Base-by-base conservation (phyloP, 2,888 invertebrate species). In the Ischnus inquisitorius region DNA sequence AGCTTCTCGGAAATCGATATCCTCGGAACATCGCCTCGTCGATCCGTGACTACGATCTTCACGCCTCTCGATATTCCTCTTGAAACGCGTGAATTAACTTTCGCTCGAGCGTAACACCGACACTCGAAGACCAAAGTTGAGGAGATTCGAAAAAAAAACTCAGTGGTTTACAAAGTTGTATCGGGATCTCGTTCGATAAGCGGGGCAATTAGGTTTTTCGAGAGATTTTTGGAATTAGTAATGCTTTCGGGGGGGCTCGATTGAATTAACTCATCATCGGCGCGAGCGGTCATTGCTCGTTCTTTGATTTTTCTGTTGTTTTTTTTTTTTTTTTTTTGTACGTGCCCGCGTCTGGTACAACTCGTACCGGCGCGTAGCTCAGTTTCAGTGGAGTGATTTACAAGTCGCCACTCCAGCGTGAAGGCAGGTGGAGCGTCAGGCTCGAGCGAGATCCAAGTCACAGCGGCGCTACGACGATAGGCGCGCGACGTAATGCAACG, bases 341-440 rank as follows among this genome's bases (percentile, higher is more conserved):
- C n/a, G n/a, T n/a, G n/a, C n/a, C 19, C 68, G 16, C 64, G 57
- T 62, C 72, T 69, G 43, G 22, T 69, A 78, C 60, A 65, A 54
- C 74, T 74, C 79, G 84, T 79, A 62, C 64, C 90, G 86, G 87
- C 90, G 90, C 90, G 90, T 88, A 90, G 89, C 89, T 91, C 88
- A 91, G 91, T 92, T 91, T 92, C 88, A 89, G 88, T 91, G 92
- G 91, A 92, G 90, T 92, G 92, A 92, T 92, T 92, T 92, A 92
- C 91, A 92, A 92, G 90, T 92, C 91, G 67, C 76, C 86, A 92
- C 90, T 92, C 91, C 91, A 91, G 89, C 92, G 92, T 91, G 89
- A 91, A 92, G 91, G 92, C 92, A 92, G 92, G 92, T 92, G 92
- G 34, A 92, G 88, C 90, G 92, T 90, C 88, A 90, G 90, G 92